Evolutionary conservation across 2,113 vertebrate species (phyloP), one percentile per base, ranked within the genome.

Genomic region (Gymnocephalus cernua): DNA sequence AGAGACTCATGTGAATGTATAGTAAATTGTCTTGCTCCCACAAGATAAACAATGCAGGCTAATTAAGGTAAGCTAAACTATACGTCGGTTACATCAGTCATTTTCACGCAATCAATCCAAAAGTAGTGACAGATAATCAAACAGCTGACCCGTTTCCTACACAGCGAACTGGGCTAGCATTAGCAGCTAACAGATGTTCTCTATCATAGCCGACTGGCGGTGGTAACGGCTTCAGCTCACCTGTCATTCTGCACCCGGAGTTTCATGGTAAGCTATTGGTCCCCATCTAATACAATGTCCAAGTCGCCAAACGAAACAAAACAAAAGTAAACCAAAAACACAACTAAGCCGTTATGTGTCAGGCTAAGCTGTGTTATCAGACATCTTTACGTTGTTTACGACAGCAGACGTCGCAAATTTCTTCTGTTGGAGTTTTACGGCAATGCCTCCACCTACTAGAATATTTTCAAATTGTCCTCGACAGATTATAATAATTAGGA

Each of bases 171-270:
- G 70, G 3, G 5, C 16, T 90, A 89, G 86, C 90, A 81, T 82
- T 89, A 83, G 85, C 63, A 50, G 79, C 81, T 79, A 86, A 77
- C 79, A 58, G 44, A 45, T 86, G 77, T 66, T 82, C 68, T 14
- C 48, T 16, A 51, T 57, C 38, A 13, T 45, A 35, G 38, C 56
- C 15, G 5, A 19, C 48, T 6, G 14, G 13, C 6, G 6, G 44
- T 14, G 23, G 10, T 7, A 35, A 67, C 29, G 44, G 57, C 58
- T 38, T n/a, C 74, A 3, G 35, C 85, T 89, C 89, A 96, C 96
- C 96, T 95, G 92, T 96, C 96, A 96, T 92, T 88, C 79, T 95
- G 94, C 91, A 91, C 58, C 74, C 96, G 91, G 75, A 93, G 93
- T 94, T 95, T 96, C 95, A 96, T 94, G 83, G 74, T 92, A 94